phyloP scores from a whole-genome alignment of 2,888 invertebrate genomes.

The Tipula vernalis region DNA sequence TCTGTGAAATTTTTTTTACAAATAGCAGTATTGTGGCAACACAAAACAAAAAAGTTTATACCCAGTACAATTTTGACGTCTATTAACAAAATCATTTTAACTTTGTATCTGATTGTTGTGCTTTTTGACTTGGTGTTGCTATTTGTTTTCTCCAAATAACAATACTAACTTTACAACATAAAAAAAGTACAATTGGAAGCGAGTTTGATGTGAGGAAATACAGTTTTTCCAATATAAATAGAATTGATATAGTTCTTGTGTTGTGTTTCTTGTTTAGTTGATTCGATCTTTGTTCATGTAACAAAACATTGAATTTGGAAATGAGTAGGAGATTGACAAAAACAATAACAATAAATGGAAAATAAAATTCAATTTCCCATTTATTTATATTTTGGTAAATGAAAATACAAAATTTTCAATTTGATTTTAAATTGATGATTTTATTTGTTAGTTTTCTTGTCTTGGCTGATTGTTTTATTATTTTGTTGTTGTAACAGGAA shows the following conservation, averaged over 20 bases:
- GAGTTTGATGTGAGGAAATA: not conserved
- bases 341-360: not conserved
- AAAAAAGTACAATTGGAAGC: not conserved
- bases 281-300: not conserved
- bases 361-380: not conserved
- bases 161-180: not conserved
- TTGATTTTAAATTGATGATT: not conserved
- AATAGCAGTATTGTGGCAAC: not conserved
- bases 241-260: not conserved
- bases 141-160: not conserved
- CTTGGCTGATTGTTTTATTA: not conserved
- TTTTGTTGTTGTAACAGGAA: not conserved
- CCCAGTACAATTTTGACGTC: not conserved
- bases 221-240: not conserved
- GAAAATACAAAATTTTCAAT: not conserved
- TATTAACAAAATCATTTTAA: not conserved
- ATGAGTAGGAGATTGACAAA: not conserved
- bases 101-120: not conserved
- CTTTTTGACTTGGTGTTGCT: not conserved
- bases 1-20: not conserved
- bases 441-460: not conserved
- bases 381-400: not conserved
- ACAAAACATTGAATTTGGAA: not conserved
- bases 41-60: not conserved
- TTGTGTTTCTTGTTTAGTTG: not conserved